Conservation (phyloP, 2,797 vertebrate genomes). For the Pseudochaenichthys georgianus region DNA sequence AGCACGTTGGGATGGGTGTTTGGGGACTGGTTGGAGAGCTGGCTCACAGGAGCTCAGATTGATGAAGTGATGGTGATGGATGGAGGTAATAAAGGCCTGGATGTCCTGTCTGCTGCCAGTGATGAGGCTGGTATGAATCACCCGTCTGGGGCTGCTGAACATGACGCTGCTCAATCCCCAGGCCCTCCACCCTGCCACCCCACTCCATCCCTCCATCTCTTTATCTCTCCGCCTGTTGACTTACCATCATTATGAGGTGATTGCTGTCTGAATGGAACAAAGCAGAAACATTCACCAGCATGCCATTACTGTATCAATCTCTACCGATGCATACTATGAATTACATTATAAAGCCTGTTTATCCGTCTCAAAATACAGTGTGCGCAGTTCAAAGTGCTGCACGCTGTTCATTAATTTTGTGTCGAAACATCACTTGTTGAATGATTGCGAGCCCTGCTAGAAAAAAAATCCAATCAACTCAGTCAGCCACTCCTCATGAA, state of each 20-base stretch:
- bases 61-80: slow-evolving; percentile 88
- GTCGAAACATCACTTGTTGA: slow-evolving; percentile 78
- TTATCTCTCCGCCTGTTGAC: slow-evolving; percentile 53
- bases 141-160: slow-evolving; percentile 79
- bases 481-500: slow-evolving; percentile 70
- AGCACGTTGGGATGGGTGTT: slow-evolving; percentile 79
- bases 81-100: slow-evolving; percentile 88
- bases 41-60: slow-evolving; percentile 79
- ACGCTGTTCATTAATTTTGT: slow-evolving; percentile 76
- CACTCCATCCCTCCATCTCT: slow-evolving; percentile 46
- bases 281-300: slow-evolving; percentile 44
- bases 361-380: slow-evolving; percentile 50
- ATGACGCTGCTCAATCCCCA: slow-evolving; percentile 70
- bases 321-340: slow-evolving; percentile 55
- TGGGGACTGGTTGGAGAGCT: slow-evolving; percentile 80
- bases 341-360: slow-evolving; percentile 59
- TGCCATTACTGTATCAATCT: slow-evolving; percentile 55
- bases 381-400: slow-evolving; percentile 61
- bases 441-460: slow-evolving; percentile 70
- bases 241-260: slow-evolving; percentile 44
- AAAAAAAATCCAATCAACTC: slow-evolving; percentile 81
- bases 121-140: slow-evolving; percentile 87
- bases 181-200: slow-evolving; percentile 56
- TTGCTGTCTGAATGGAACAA: slow-evolving; percentile 37
- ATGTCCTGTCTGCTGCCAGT: slow-evolving; percentile 85